These are phyloP conservation scores for Metallyticus violacea DNA, from an alignment of 2,888 invertebrate genomes.

Conservation along the genomic window DNA sequence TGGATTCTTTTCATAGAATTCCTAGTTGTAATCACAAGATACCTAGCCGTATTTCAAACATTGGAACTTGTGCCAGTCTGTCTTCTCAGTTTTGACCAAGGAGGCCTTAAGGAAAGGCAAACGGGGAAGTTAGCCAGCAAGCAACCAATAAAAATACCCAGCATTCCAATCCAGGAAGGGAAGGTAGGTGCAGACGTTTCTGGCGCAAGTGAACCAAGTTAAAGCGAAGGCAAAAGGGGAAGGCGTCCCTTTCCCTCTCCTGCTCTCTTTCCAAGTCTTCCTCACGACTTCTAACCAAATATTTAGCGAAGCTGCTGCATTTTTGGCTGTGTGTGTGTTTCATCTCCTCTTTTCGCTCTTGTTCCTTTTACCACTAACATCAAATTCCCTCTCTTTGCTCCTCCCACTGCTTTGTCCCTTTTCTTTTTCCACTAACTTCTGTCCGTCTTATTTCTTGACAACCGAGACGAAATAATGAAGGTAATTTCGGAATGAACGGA, in stretches of 20 bases:
- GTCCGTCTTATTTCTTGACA: slow-evolving; percentile 4
- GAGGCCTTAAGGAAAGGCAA: not conserved
- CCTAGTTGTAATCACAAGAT: not conserved
- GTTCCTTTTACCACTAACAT: not conserved
- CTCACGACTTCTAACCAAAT: slow-evolving; percentile 17
- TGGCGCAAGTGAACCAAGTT: not conserved
- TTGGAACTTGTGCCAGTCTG: not conserved
- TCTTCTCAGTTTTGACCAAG: not conserved
- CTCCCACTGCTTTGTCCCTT: not conserved
- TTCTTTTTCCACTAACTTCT: not conserved
- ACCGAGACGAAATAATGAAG: slow-evolving; percentile 9
- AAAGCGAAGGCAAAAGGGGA: not conserved
- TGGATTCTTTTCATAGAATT: not conserved
- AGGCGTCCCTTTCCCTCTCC: not conserved
- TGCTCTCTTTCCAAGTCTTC: not conserved
- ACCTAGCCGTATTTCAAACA: no score
- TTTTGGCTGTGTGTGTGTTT: not conserved
- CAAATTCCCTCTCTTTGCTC: not conserved
- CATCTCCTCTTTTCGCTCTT: not conserved
- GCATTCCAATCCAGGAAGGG: slow-evolving; percentile 2
- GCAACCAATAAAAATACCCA: slow-evolving; percentile 17
- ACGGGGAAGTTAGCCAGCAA: slow-evolving; percentile 7
- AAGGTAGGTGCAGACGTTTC: slow-evolving; percentile 4
- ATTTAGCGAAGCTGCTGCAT: slow-evolving; percentile 17
- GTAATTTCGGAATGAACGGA: not conserved